Percentiles rank a stretch among this genome's conserved stretches.
phyloP scores from a whole-genome alignment of 2,888 invertebrate species.

The Automeris io region DNA sequence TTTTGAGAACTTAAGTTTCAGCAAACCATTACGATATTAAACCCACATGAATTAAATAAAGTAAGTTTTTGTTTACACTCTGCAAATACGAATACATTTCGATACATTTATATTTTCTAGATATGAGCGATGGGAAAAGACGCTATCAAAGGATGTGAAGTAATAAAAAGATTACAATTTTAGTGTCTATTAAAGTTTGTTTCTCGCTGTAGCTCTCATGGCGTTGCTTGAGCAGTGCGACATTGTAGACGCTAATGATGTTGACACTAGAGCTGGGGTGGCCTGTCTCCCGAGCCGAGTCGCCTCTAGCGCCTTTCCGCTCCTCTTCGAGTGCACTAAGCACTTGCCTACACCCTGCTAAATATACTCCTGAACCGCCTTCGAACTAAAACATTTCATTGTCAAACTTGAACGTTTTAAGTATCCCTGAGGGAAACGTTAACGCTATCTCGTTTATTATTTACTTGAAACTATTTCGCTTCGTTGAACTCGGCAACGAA shows the following conservation, averaged over 20 bases:
- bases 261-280: slow-evolving; percentile 62
- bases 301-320: slow-evolving; percentile 18
- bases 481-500: not conserved
- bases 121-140: too few species aligned
- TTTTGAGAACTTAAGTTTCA: too few species aligned
- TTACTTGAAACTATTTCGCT: not conserved
- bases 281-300: slow-evolving; percentile 26
- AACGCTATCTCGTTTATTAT: not conserved
- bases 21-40: too few species aligned
- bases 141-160: too few species aligned
- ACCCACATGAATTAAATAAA: too few species aligned
- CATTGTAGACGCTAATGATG: slow-evolving; percentile 64
- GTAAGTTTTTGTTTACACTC: too few species aligned
- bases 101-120: too few species aligned
- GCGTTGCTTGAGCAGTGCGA: slow-evolving; percentile 38
- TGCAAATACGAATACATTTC: too few species aligned
- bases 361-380: slow-evolving; percentile 38
- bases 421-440: slow-evolving; percentile 2
- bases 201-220: slow-evolving; percentile 45
- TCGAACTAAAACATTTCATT: slow-evolving; percentile 36
- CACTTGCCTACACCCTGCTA: slow-evolving; percentile 39
- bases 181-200: slow-evolving; percentile 20
- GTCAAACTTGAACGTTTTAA: slow-evolving; percentile 13
- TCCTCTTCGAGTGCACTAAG: slow-evolving; percentile 41
- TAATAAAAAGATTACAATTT: slow-evolving; percentile 5